Evolutionary conservation across 2,797 vertebrate genomes (phyloP).

Genomic region (Arnoldichthys spilopterus): DNA sequence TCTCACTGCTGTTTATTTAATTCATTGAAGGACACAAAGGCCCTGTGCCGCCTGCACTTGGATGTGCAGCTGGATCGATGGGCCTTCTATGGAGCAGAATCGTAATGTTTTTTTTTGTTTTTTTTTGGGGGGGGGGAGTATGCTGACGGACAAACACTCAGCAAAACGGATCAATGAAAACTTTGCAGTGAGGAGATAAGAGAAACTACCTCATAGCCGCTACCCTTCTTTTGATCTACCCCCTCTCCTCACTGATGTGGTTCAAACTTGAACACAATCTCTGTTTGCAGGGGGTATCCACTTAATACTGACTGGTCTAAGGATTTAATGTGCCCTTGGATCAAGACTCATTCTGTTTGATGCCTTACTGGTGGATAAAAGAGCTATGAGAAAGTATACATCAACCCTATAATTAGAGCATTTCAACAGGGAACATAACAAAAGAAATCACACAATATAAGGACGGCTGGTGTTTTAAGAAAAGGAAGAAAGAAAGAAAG

Average conservation of each 20-base stretch:
- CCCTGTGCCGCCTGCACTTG: slow-evolving; percentile 40
- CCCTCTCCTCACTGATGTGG: slow-evolving; percentile 53
- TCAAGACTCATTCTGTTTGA: slow-evolving; percentile 17
- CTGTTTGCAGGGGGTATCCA: slow-evolving; percentile 40
- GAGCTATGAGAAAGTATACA: too few relatives aligned
- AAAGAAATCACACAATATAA: neutral
- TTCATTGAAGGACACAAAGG: slow-evolving; percentile 53
- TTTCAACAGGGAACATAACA: too few relatives aligned
- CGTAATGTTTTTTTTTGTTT: too few relatives aligned
- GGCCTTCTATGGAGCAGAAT: slow-evolving; percentile 45
- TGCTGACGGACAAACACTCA: slow-evolving; percentile 52
- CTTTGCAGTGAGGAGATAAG: slow-evolving; percentile 57
- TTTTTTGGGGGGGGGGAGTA: slow-evolving; percentile 26
- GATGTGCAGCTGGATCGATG: slow-evolving; percentile 55
- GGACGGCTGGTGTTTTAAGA: neutral
- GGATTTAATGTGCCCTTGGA: slow-evolving; percentile 37
- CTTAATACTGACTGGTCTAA: slow-evolving; percentile 29
- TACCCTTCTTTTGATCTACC: slow-evolving; percentile 56
- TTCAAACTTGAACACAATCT: slow-evolving; percentile 40
- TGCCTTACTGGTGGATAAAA: neutral
- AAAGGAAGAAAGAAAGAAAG: too few relatives aligned
- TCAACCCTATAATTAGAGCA: too few relatives aligned
- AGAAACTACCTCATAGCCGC: slow-evolving; percentile 47
- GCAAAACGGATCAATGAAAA: slow-evolving; percentile 47
- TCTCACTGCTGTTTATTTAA: slow-evolving; percentile 50